Evolutionary conservation across 2,113 vertebrate genomes (phyloP), one percentile per base, ranked within the genome.

Genomic region (Danio rerio): DNA sequence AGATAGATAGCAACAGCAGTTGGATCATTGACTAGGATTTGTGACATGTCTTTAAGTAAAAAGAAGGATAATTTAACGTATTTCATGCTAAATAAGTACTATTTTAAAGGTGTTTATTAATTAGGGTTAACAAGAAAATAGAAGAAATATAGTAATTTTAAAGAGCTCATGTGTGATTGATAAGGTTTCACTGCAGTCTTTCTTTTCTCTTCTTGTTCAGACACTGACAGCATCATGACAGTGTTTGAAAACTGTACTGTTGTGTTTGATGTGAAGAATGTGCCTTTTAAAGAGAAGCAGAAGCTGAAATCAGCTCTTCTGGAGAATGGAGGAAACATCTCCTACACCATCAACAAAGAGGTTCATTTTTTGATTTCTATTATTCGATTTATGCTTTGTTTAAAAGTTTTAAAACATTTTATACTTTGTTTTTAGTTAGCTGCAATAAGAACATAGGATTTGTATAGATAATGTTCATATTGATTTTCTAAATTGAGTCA

Each of bases 271-370:
- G 59, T 78, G 20, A 78, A 53, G 49, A 65, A 15, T 52, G 21
- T 65, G 6, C 20, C 76, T 53, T 65, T 65, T 18, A 66, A 78
- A 66, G 76, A 78, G 10, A 78, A 66, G 49, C 50, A 73, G 1
- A 92, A 78, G 7, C 72, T 96, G 78, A 94, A 91, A 70, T 75
- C 49, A 2, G 88, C 89, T 3, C 88, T 96, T 13, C 91, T 89
- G n/a, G 89, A 90, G 9, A 95, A 95, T 10, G 90, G 94, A 79
- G 95, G 95, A 78, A 84, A 18, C 5, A 76, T 95, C 55, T 90
- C 90, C 43, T 94, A 93, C 82, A 81, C 92, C 50, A 81, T 96
- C 87, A 96, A 93, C 82, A 84, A 92, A 18, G 87, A 95, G 94
- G 95, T 96, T 85, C 31, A 45, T 5, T 1, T 5, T 73, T 15